Conservation (phyloP, 2,797 vertebrate species). For the Apogon talboti region DNA sequence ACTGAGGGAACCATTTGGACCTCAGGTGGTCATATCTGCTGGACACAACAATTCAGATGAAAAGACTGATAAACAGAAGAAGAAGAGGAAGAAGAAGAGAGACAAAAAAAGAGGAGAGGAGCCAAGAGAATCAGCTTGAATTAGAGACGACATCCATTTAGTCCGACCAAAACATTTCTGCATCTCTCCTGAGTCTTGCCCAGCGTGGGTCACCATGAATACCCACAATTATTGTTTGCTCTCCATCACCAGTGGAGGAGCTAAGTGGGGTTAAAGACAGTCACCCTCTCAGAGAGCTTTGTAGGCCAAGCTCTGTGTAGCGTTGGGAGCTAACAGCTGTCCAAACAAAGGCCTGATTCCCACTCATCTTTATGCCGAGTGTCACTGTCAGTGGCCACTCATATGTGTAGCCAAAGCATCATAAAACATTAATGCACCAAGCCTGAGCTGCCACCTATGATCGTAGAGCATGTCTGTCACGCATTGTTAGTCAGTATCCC, state of each 20-base stretch:
- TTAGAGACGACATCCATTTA: constrained; percentile 46
- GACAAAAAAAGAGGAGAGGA: constrained; percentile 2
- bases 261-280: constrained; percentile 79
- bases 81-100: constrained; percentile 7
- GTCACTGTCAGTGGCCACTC: constrained; percentile 67
- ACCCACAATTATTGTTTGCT: constrained; percentile 55
- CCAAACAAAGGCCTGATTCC: constrained; percentile 84
- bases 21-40: constrained; percentile 24
- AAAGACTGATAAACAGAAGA: constrained; percentile 5
- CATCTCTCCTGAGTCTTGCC: constrained; percentile 38
- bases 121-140: constrained; percentile 32
- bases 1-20: constrained; percentile 38
- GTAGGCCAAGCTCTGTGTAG: constrained; percentile 41
- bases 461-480: constrained; percentile 13
- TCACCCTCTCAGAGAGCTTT: constrained; percentile 66
- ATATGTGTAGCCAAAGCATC: constrained; percentile 45
- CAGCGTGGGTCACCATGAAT: constrained; percentile 51
- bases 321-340: constrained; percentile 82
- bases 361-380: constrained; percentile 73
- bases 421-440: constrained; percentile 72
- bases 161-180: constrained; percentile 47
- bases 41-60: constrained; percentile 18
- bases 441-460: constrained; percentile 44
- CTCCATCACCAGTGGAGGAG: constrained; percentile 68
- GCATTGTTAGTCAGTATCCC: not conserved